Evolutionary conservation across 1,140 invertebrate genomes (phyloP), one percentile per base, ranked within the genome.

Genomic region (Caenorhabditis remanei): DNA sequence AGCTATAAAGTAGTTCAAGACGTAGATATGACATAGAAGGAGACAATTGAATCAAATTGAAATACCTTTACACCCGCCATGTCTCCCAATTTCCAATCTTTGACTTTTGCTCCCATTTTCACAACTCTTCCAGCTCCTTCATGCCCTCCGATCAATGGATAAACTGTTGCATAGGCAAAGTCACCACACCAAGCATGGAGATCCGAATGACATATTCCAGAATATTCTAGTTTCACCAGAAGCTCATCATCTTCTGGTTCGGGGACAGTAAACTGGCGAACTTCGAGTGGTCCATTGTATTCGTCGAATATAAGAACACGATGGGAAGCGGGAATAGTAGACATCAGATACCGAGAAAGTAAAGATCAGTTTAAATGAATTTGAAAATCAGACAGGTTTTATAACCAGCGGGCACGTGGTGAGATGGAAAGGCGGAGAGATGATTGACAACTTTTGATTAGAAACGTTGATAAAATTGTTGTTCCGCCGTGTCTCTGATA

Each of bases 171-270:
- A 41, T 79, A 75, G 6, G 61, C 41, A n/a, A 86, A 79, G n/a
- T 86, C 85, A 13, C 85, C 85, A 24, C 43, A 5, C 67, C 75
- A 86, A 9, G 41, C 48, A 86, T 86, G 85, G 43, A 86, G 85
- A 79, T 86, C 85, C 6, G 85, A 86, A 40, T 86, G 85, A 1
- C 85, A 86, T n/a, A 86, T 86, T 71, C 85, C 85, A 56, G 85
- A 86, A 53, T 86, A 86, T 48, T 58, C 21, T 19, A 86, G 56
- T n/a, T 82, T 75, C 14, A 86, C 48, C 14, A 86, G 67, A 63
- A 86, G 13, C 41, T 86, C 85, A 65, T 86, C 67, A 9, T 79
- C 67, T 50, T 43, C 4, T 6, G 85, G 85, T 56, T 75, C 41
- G 0, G 85, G 67, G n/a, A 86, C 24, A 2, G 85, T 50, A 56